A percentile compares a stretch with the other conserved stretches of the same genome.
These are phyloP conservation scores for Rhynchopsitta pachyrhyncha DNA, from an alignment of 2,113 vertebrate species.

Conservation along the genomic window DNA sequence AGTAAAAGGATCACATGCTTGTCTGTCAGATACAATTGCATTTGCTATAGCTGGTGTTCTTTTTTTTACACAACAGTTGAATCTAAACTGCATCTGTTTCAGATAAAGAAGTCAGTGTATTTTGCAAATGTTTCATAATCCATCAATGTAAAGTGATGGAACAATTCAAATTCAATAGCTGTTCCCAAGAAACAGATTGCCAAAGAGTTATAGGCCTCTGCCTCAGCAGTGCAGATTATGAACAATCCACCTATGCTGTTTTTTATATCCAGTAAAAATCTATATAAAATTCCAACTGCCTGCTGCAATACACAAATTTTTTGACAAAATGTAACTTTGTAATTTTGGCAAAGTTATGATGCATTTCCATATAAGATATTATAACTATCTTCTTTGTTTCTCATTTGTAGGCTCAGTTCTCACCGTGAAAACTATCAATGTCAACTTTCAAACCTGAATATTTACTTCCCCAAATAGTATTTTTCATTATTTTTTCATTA, in stretches of 20 bases:
- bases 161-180: neutral
- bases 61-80: slow-evolving; percentile 2
- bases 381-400: neutral
- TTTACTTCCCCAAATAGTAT: neutral
- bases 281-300: slow-evolving; percentile 31
- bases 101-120: neutral
- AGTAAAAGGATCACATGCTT: neutral
- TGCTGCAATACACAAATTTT: slow-evolving; percentile 14
- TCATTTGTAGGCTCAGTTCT: neutral
- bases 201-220: neutral
- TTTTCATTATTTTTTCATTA: neutral
- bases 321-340: neutral
- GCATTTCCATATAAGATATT: neutral
- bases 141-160: neutral
- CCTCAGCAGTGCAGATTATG: neutral
- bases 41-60: neutral
- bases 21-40: neutral
- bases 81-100: neutral
- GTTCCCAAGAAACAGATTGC: neutral
- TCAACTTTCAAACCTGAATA: neutral
- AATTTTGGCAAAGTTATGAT: neutral
- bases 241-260: neutral
- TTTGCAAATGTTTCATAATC: neutral
- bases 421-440: neutral
- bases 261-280: slow-evolving; percentile 37